Conservation (phyloP, 2,797 vertebrate species). For the Syndactyla subalaris region DNA sequence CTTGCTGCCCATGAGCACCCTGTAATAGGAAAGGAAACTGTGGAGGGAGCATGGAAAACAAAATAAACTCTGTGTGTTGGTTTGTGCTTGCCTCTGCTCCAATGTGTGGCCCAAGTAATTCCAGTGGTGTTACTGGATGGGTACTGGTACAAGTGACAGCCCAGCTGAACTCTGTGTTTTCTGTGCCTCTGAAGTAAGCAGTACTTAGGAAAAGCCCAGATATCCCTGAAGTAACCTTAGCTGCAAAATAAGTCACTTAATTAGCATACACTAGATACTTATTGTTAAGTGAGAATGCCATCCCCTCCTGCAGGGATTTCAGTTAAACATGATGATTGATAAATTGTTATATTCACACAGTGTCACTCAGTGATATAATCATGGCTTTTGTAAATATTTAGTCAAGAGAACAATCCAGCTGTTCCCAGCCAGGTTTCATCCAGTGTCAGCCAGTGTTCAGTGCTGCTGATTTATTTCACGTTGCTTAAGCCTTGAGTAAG, state of each 20-base stretch:
- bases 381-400: slow-evolving; percentile 86
- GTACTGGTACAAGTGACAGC: background rate
- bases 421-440: slow-evolving; percentile 81
- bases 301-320: slow-evolving; percentile 75
- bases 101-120: background rate
- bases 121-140: background rate
- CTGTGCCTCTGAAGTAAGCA: background rate
- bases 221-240: slow-evolving; percentile 68
- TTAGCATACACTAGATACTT: slow-evolving; percentile 77
- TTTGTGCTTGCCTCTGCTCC: accelerated
- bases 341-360: slow-evolving; percentile 80
- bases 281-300: slow-evolving; percentile 75
- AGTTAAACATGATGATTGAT: slow-evolving; percentile 83
- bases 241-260: slow-evolving; percentile 73
- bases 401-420: slow-evolving; percentile 84
- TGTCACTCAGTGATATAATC: slow-evolving; percentile 83
- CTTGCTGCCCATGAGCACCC: accelerated
- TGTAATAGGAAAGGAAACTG: accelerated
- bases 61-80: background rate
- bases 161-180: background rate
- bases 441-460: slow-evolving; percentile 73
- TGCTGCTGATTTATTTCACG: slow-evolving; percentile 79
- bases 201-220: slow-evolving; percentile 48
- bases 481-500: slow-evolving; percentile 77
- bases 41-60: accelerated